Evolutionary conservation across 2,888 invertebrate genomes (phyloP), one percentile per base, ranked within the genome.

Genomic region (Desoria tigrina): DNA sequence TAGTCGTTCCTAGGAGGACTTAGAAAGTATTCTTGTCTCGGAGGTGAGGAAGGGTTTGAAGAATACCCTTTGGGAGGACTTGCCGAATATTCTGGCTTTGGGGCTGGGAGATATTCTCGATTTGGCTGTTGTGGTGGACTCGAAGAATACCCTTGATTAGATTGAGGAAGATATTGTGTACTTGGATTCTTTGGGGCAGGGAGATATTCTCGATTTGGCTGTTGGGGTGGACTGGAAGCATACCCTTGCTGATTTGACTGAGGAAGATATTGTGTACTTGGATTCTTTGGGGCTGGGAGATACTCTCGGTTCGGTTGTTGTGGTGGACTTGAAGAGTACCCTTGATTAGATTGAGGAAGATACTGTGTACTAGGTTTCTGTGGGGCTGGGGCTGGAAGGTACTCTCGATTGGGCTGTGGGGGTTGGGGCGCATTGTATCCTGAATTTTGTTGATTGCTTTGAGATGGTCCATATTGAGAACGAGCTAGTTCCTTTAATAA

Each of bases 201-300:
- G 7, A 51, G 54, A 39, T 63, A 63, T 27, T 59, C 63, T 23
- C 45, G 24, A 16, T 21, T 28, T 9, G 28, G 55, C 23, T 37
- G 26, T 32, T 49, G 56, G 18, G 27, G 2, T 61, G 53, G 26
- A 21, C 16, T 16, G 45, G 6, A 11, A 16, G 16, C 45, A 45
- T 71, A 71, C 3, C 68, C 32, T 32, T 62, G n/a, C 49, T 63
- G 1, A 21, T 23, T 6, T 61, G 24, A 23, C 56, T 59, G 69
- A 9, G 68, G 63, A 4, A 32, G 27, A 61, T 66, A 65, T 11
- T 62, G 50, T 4, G n/a, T 39, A 23, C 14, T 54, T 45, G 58
- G 58, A 45, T 57, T n/a, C n/a, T n/a, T n/a, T 32, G 32, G n/a
- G 16, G 9, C 16, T 51, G 14, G 21, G 27, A n/a, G 42, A 18